Base-by-base conservation (phyloP, 2,888 invertebrate genomes). In the Perizoma affinitatum region DNA sequence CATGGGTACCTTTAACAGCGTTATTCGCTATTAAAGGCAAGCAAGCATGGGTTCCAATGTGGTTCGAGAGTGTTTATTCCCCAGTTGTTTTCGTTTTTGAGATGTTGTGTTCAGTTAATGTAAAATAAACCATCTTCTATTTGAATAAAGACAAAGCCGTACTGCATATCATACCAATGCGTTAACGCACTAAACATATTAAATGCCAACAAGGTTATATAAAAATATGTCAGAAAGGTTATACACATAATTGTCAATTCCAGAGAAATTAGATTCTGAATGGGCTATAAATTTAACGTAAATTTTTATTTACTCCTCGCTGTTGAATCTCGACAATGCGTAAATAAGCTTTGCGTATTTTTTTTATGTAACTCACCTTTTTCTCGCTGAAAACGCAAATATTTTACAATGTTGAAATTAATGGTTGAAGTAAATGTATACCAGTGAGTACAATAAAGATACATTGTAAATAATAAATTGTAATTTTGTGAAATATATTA, bases 371-470 rank as follows among this genome's bases (percentile, higher is more conserved):
- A 3, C 22, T 22, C 22, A 22, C 58, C 57, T 65, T 59, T 62
- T 61, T 63, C 66, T 61, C 65, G 65, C 61, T 50, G 54, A 47
- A 58, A 58, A 63, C 51, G 45, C 43, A 9, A 59, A 38, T 50
- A 56, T 57, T 62, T 64, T 65, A 64, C 74, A 77, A 74, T 76
- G 70, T 81, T 82, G 72, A 80, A 74, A 74, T 74, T 67, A 61
- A 72, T 62, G 58, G 63, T 58, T 59, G 41, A 54, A 54, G 51
- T 71, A 76, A 81, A 81, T 73, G 91, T 91, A 91, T 91, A 92
- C 91, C 84, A 84, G 88, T 77, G 83, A 91, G 92, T 87, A 92
- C 91, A 92, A 92, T 92, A 92, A 91, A 78, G 70, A 80, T 82
- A 79, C 22, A 74, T 65, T 90, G 89, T 90, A 90, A 83, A 90